A percentile compares a stretch with the other conserved stretches of the same genome.
phyloP scores from a whole-genome alignment of 2,888 invertebrate species.

The Alsophila aescularia region DNA sequence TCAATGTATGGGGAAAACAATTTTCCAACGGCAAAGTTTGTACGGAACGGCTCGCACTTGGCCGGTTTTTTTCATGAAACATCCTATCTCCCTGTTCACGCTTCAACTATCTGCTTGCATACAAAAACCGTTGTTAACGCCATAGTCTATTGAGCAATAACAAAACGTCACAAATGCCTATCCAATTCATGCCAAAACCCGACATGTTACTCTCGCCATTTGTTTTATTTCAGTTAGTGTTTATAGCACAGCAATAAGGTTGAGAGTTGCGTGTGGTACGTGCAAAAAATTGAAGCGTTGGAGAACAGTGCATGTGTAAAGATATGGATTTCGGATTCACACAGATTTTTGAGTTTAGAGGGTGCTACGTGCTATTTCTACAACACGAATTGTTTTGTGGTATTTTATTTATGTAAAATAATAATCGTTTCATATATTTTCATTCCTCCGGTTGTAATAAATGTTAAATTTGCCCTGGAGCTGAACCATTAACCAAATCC shows the following conservation, averaged over 20 bases:
- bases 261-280: too few species aligned
- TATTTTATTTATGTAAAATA: background rate
- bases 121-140: constrained; percentile 39
- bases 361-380: background rate
- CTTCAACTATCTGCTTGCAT: constrained; percentile 39
- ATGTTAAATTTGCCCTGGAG: constrained; percentile 33
- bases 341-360: background rate
- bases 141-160: constrained; percentile 45
- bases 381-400: background rate
- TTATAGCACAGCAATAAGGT: too few species aligned
- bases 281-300: constrained; percentile 7
- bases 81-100: constrained; percentile 37
- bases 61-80: too few species aligned
- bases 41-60: too few species aligned
- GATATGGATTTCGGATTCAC: background rate
- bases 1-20: too few species aligned
- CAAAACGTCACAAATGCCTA: constrained; percentile 45
- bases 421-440: constrained; percentile 2
- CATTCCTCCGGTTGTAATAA: constrained; percentile 11
- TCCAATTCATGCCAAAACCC: constrained; percentile 33
- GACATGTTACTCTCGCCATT: constrained; percentile 19
- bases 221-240: constrained; percentile 21
- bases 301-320: background rate
- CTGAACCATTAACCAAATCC: background rate
- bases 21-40: too few species aligned